Percentiles rank a stretch among this genome's conserved stretches.
These are phyloP conservation scores for Asbolus verrucosus DNA, from an alignment of 1,140 invertebrate species.

Conservation along the genomic window DNA sequence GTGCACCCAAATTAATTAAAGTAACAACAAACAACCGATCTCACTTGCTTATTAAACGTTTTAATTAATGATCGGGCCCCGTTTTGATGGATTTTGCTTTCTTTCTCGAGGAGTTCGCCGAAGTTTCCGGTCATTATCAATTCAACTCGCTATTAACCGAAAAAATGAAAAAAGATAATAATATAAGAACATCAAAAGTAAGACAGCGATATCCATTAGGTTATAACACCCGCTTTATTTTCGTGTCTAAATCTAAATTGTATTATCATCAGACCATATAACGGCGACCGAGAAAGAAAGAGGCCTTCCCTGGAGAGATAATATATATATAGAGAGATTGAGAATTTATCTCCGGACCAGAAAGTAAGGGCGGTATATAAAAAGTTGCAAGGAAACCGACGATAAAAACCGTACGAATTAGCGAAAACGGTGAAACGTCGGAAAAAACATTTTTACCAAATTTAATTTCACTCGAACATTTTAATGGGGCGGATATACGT, in stretches of 20 bases:
- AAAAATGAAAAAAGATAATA: background rate
- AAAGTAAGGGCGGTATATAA: conserved; percentile 34
- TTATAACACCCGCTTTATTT: conserved; percentile 31
- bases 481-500: conserved; percentile 22
- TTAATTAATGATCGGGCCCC: conserved; percentile 9
- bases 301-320: conserved; percentile 23
- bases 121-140: conserved; percentile 6
- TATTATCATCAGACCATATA: conserved; percentile 36
- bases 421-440: conserved; percentile 17
- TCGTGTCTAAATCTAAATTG: conserved; percentile 35
- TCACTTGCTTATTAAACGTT: conserved; percentile 11
- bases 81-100: too few species aligned
- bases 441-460: conserved; percentile 28
- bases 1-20: conserved; percentile 27
- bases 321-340: conserved; percentile 39
- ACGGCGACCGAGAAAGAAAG: conserved; percentile 30
- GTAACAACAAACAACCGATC: conserved; percentile 4
- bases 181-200: too few species aligned
- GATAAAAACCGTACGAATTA: conserved; percentile 38
- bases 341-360: conserved; percentile 25
- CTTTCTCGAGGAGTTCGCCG: background rate
- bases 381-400: conserved; percentile 30
- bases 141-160: too few species aligned
- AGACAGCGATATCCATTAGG: conserved; percentile 9
- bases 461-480: conserved; percentile 28